These are phyloP conservation scores for Glaucidium brasilianum DNA, from an alignment of 2,113 vertebrate genomes.

Conservation along the genomic window DNA sequence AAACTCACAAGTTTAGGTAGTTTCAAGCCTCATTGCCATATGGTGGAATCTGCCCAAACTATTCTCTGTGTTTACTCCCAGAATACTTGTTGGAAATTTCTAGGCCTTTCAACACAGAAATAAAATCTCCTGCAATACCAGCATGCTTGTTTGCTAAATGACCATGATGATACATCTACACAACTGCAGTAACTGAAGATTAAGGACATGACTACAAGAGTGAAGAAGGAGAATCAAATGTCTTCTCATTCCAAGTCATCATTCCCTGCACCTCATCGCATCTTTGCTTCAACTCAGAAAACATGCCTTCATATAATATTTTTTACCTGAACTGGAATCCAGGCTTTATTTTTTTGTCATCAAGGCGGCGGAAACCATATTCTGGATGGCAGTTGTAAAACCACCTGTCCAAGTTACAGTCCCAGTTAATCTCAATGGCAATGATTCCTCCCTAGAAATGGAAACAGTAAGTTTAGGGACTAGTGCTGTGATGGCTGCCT, in stretches of 20 bases:
- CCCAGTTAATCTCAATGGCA: conserved; percentile 86
- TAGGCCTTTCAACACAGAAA: not conserved
- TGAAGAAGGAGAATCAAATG: not conserved
- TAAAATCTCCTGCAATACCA: not conserved
- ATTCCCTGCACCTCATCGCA: not conserved
- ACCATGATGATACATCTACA: not conserved
- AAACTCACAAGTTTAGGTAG: not conserved
- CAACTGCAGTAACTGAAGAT: not conserved
- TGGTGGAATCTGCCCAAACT: not conserved
- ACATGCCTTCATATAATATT: not conserved
- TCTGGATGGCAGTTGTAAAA: conserved; percentile 71
- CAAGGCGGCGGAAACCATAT: conserved; percentile 81
- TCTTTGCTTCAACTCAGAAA: not conserved
- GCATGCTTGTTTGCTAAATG: not conserved
- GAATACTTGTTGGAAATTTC: not conserved
- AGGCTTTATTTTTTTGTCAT: conserved; percentile 79
- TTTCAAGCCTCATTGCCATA: not conserved
- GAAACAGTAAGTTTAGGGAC: not conserved
- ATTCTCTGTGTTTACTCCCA: not conserved
- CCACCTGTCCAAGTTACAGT: conserved; percentile 82
- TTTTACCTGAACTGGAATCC: conserved; percentile 84
- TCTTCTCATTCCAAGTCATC: not conserved
- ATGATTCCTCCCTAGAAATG: conserved; percentile 82
- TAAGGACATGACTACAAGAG: not conserved
- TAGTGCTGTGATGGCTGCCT: not conserved